Evolutionary conservation across 2,797 vertebrate species (phyloP).

Genomic region (Chrysocyon brachyurus): DNA sequence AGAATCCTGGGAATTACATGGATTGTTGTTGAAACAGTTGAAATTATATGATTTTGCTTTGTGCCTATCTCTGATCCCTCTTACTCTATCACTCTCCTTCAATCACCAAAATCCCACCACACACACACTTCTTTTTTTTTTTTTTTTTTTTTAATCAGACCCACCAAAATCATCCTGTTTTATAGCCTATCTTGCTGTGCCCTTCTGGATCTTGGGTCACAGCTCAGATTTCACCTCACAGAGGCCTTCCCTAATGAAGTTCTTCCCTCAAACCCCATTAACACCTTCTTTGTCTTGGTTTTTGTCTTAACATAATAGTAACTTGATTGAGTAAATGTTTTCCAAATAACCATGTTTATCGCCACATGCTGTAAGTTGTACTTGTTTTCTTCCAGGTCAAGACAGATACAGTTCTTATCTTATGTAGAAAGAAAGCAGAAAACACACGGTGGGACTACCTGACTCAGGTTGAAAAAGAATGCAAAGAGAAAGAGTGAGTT

Average conservation of each 20-base stretch:
- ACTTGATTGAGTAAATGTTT: background rate
- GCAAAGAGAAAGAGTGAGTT: conserved; percentile 98
- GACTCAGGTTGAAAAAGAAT: conserved; percentile 96
- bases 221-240: background rate
- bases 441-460: conserved; percentile 96
- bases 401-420: conserved; percentile 95
- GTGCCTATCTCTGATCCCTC: background rate
- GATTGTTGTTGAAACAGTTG: background rate
- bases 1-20: background rate
- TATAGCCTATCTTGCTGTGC: background rate
- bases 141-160: background rate
- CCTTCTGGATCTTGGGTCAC: background rate
- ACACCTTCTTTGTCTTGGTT: background rate
- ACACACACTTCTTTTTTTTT: too few relatives aligned
- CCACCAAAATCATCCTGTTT: background rate
- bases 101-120: background rate
- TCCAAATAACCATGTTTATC: background rate
- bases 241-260: background rate
- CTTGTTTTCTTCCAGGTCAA: conserved; percentile 91
- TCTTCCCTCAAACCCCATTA: background rate
- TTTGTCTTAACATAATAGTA: background rate
- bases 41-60: background rate
- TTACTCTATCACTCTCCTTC: background rate
- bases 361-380: background rate
- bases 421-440: conserved; percentile 95